These are phyloP conservation scores for Heliconius hortense DNA, from an alignment of 2,888 invertebrate genomes.

Conservation along the genomic window DNA sequence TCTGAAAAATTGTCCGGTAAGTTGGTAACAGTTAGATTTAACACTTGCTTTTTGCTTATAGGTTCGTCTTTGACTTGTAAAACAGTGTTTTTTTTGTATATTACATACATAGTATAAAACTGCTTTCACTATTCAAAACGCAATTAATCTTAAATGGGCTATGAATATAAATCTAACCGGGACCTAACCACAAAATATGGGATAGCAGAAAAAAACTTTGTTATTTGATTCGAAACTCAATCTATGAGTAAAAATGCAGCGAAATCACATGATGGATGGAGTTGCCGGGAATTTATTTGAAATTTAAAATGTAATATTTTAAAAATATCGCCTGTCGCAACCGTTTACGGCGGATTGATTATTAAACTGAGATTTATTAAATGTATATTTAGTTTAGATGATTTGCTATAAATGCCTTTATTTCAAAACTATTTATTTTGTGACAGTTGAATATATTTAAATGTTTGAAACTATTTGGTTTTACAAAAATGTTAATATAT, in stretches of 20 bases:
- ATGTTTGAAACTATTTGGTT: not conserved
- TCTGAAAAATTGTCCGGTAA: not conserved
- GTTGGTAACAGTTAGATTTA: not conserved
- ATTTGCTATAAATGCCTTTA: not conserved
- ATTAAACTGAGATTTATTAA: not conserved
- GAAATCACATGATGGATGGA: constrained; percentile 26
- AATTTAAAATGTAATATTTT: constrained; percentile 27
- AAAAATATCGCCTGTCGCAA: constrained; percentile 18
- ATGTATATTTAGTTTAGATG: constrained; percentile 3
- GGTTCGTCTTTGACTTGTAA: too few relatives aligned
- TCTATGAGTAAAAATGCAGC: constrained; percentile 10
- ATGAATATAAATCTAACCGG: not conserved
- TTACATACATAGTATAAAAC: too few relatives aligned
- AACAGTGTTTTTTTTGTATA: too few relatives aligned
- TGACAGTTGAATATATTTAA: not conserved
- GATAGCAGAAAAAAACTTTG: not conserved
- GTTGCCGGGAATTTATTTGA: constrained; percentile 15
- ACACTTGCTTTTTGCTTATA: too few relatives aligned
- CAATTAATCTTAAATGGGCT: not conserved
- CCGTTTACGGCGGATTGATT: constrained; percentile 10
- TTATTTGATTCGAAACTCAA: constrained; percentile 11
- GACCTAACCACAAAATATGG: not conserved
- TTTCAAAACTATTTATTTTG: not conserved
- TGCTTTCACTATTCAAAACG: not conserved
- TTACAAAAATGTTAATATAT: not conserved